Percentiles rank a stretch among this genome's conserved stretches.
Conservation (phyloP, 1,140 invertebrate genomes). For the Amyelois transitella region DNA sequence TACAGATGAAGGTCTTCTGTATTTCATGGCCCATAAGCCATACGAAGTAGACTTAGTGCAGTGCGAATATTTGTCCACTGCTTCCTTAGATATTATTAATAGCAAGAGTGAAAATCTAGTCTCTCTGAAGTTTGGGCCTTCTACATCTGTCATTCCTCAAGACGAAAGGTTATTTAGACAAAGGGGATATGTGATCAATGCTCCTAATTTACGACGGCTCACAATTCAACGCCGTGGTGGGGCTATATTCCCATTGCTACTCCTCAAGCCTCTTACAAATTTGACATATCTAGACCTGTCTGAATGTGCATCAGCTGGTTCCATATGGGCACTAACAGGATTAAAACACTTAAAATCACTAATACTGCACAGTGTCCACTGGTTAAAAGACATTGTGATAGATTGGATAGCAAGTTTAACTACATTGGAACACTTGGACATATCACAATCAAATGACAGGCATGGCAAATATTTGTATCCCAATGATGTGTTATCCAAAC, state of each 20-base stretch:
- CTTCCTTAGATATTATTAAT: conserved; percentile 77
- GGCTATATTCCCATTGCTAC: conserved; percentile 71
- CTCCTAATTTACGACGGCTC: conserved; percentile 79
- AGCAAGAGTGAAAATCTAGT: conserved; percentile 67
- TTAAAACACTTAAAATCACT: conserved; percentile 82
- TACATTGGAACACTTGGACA: conserved; percentile 84
- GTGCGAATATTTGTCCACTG: conserved; percentile 79
- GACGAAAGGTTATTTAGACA: conserved; percentile 33
- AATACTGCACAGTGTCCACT: conserved; percentile 83
- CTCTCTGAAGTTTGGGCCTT: conserved; percentile 54
- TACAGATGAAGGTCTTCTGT: conserved; percentile 80
- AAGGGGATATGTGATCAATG: conserved; percentile 75
- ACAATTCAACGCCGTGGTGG: conserved; percentile 75
- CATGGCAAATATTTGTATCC: conserved; percentile 79
- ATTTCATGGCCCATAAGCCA: conserved; percentile 82
- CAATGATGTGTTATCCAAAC: conserved; percentile 78
- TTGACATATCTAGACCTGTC: conserved; percentile 88
- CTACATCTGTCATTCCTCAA: conserved; percentile 37
- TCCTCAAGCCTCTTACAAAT: conserved; percentile 76
- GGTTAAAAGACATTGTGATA: conserved; percentile 41
- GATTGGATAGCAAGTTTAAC: conserved; percentile 75
- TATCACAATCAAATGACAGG: conserved; percentile 83
- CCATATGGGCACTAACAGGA: conserved; percentile 74
- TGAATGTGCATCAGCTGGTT: conserved; percentile 78
- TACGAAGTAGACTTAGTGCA: conserved; percentile 83